Conservation (phyloP, 2,797 vertebrate genomes). For the Carduelis carduelis region DNA sequence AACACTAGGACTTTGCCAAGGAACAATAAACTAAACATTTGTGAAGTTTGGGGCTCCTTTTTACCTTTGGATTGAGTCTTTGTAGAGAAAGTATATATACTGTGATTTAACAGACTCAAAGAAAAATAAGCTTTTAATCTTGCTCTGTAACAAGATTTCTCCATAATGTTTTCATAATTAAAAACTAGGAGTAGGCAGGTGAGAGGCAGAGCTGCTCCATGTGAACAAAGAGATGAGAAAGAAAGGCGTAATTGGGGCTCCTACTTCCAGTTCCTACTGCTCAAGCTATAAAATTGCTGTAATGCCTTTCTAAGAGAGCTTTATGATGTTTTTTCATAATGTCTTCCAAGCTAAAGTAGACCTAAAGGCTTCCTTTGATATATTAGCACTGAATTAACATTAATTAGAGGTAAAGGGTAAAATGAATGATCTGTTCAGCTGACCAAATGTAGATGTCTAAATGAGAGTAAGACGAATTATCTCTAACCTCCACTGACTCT, state of each 20-base stretch:
- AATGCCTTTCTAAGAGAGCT: not conserved
- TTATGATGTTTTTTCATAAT: not conserved
- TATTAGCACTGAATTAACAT: not conserved
- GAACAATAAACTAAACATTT: not conserved
- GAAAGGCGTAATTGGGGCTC: not conserved
- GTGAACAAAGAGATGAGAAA: slow-evolving; percentile 27
- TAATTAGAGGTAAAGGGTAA: not conserved
- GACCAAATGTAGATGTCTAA: not conserved
- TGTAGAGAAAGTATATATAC: not conserved
- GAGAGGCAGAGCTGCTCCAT: slow-evolving; percentile 28
- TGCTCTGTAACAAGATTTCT: not conserved
- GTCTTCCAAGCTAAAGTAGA: not conserved
- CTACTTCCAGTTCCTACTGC: not conserved
- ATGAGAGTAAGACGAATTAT: not conserved
- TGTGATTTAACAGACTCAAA: not conserved
- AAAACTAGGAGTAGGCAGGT: slow-evolving; percentile 22
- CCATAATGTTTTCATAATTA: slow-evolving; percentile 39
- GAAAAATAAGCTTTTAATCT: not conserved
- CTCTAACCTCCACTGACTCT: not conserved
- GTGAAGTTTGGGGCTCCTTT: not conserved
- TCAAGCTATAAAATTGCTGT: not conserved
- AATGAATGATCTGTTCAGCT: not conserved
- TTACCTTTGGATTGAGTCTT: not conserved
- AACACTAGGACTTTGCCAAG: not conserved
- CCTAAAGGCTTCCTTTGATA: not conserved